Evolutionary conservation across 2,113 vertebrate species (phyloP), one percentile per base, ranked within the genome.

Genomic region (Holacanthus passer): DNA sequence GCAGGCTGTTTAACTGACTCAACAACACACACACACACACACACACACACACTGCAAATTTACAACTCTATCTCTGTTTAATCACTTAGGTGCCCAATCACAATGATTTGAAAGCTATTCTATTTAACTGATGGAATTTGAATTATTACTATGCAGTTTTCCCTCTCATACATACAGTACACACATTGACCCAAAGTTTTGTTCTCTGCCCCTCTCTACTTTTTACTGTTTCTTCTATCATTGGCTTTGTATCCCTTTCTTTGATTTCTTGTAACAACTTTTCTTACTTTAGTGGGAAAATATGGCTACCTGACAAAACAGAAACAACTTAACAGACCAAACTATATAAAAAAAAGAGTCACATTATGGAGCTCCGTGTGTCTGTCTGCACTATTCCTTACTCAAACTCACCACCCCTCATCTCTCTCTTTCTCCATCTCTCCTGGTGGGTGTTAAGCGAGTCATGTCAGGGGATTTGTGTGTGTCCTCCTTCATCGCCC

Each of bases 401-500:
- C 74, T 78, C 81, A 85, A 77, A 83, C 96, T 96, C 96, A 73
- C 85, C 78, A 79, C 81, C 96, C 94, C 86, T 84, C 83, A 85
- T 96, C 95, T 95, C 96, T 94, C 94, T 94, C 73, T 94, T 73
- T 82, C 82, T 85, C 63, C 63, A 58, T 84, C 73, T 87, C 86
- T 96, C 96, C 96, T 96, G 96, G 95, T 96, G 96, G 95, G 94
- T 96, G 97, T 97, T 98, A 98, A 97, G 94, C 96, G 96, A 97
- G 96, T 96, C 96, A 96, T 96, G 95, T 96, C 96, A 94, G 59
- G 88, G 95, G 91, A 96, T 96, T 95, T 95, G 96, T 95, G 95
- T 95, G 95, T 95, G 92, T 95, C 88, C 81, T 92, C 88, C 79
- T 88, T 96, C 95, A 95, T 94, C 95, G 97, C 94, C 94, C 96